Evolutionary conservation across 2,888 invertebrate species (phyloP), one percentile per base, ranked within the genome.

Genomic region (Drosophila robusta): DNA sequence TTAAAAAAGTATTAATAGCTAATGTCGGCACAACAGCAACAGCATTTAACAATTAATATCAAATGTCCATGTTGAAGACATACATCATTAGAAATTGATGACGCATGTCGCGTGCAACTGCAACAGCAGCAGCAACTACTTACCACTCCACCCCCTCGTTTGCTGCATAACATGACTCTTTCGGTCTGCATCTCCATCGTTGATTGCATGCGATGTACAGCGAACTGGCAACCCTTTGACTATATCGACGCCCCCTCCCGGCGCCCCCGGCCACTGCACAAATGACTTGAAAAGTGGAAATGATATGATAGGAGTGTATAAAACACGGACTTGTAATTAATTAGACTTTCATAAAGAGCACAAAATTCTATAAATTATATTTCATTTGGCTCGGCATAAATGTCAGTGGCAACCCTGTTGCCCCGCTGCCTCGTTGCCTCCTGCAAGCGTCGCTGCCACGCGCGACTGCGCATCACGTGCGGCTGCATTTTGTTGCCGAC

Each of bases 331-430:
- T 75, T 58, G 88, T 85, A 79, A 88, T 83, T 83, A 83, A 83
- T 83, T 88, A 82, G 89, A 74, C 76, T 86, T 86, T 88, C 89
- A 82, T 88, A 86, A 86, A 88, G 87, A 88, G 89, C 88, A 88
- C 87, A 82, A 82, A 88, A 88, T 83, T 83, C 83, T 88, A 88
- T 83, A 83, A 83, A 79, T 83, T 83, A 88, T 88, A 70, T 85
- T 87, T 71, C 79, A 82, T 86, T 76, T 58, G 49, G 64, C 67
- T 66, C 44, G 65, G 65, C 73, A 72, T 73, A 70, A 80, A 87
- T 85, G 87, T 86, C 87, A 80, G 80, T 86, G 79, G 44, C 66
- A 50, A 45, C 58, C 34, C 49, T 24, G 49, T 57, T 38, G n/a
- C 34, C 11, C 8, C 22, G 14, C 29, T 8, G 9, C 54, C 22